Evolutionary conservation across 2,888 invertebrate genomes (phyloP), one percentile per base, ranked within the genome.

Genomic region (Leptopilina syphax): DNA sequence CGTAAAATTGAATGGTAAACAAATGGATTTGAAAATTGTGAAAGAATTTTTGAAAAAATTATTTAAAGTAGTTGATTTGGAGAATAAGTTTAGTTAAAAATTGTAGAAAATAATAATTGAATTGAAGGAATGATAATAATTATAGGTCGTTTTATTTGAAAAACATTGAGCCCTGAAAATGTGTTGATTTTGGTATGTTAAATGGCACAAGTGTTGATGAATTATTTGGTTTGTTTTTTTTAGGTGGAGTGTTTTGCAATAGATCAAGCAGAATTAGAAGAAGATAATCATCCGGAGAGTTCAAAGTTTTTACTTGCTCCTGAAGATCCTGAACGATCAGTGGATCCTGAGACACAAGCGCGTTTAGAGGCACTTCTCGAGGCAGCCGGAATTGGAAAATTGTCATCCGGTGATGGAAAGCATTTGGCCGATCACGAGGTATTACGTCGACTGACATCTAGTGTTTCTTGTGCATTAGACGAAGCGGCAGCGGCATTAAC

Each of bases 401-500:
- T 96, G 90, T 95, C 96, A 77, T 94, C 95, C 83, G 95, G 95
- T 89, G 96, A 96, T 94, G 96, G 96, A 90, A 96, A 96, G 92
- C 95, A 96, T 92, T 94, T 97, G 89, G 96, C 97, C 83, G 97
- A 97, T 93, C 97, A 97, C 84, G 97, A 97, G 76, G 97, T 97
- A 88, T 94, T 98, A 87, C 94, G 97, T 87, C 95, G 96, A 88
- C 94, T 97, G 90, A 97, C 97, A 87, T 96, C 97, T 78, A 97
- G 97, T 88, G 96, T 97, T 86, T 96, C 98, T 89, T 97, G 98
- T 93, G 98, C 98, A 85, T 95, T 99, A 90, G 98, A 98, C 94
- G 98, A 98, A 93, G 98, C 98, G 81, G 98, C 98, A 84, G 98
- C 98, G 88, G 98, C 98, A 80, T 94, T 99, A 86, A 98, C 98